Conservation (phyloP, 2,113 vertebrate species). For the Pampusana beccarii region DNA sequence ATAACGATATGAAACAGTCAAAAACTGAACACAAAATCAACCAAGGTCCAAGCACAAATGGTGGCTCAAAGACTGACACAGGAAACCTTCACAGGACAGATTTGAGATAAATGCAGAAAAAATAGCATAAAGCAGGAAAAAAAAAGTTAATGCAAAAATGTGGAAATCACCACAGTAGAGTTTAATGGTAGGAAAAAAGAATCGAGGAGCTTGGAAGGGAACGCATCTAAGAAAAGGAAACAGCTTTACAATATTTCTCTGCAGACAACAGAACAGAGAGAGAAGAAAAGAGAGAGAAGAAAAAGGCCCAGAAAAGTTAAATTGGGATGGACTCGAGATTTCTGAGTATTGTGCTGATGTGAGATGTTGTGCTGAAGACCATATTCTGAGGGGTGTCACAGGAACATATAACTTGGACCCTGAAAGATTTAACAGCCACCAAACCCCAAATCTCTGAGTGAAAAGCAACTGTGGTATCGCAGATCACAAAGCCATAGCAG, state of each 20-base stretch:
- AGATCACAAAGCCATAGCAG: conserved; percentile 40
- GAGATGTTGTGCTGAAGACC: neutral
- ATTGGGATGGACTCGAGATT: neutral
- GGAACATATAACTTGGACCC: neutral
- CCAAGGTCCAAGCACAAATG: neutral
- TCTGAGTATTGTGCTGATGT: neutral
- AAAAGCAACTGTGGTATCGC: conserved; percentile 10
- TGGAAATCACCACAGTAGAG: neutral
- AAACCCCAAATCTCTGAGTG: neutral
- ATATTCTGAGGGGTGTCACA: neutral
- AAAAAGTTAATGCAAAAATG: neutral
- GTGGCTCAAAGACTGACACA: neutral
- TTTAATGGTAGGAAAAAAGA: neutral
- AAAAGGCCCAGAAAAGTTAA: neutral
- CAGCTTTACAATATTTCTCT: neutral
- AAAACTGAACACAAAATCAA: neutral
- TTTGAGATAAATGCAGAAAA: neutral
- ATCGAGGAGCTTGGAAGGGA: neutral
- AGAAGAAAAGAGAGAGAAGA: neutral
- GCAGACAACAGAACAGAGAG: neutral
- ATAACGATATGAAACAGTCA: neutral
- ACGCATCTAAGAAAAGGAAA: neutral
- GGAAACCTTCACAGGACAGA: neutral
- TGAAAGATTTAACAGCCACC: neutral
- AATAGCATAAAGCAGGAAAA: neutral